Percentiles rank a stretch among this genome's conserved stretches.
Conservation (phyloP, 2,888 invertebrate genomes). For the Mesochorus sp. region DNA sequence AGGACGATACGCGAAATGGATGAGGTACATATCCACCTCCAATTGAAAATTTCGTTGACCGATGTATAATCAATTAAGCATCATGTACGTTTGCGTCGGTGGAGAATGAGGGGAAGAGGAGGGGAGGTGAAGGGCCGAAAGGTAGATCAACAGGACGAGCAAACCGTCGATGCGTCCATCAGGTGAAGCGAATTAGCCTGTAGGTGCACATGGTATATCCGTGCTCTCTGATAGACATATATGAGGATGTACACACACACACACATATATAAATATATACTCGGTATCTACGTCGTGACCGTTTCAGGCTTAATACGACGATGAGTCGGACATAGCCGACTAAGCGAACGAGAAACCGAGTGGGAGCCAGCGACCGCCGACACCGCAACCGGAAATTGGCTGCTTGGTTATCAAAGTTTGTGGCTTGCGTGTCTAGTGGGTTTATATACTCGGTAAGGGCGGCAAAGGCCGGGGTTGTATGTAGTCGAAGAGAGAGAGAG, state of each 20-base stretch:
- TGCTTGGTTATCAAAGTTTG: conserved; percentile 82
- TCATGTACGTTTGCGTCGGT: no score
- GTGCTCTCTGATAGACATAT: background rate
- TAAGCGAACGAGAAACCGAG: conserved; percentile 65
- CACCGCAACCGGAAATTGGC: conserved; percentile 82
- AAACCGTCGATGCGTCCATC: conserved; percentile 21
- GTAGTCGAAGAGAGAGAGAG: conserved; percentile 52
- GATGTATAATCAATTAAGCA: conserved; percentile 45
- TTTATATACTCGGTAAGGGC: conserved; percentile 48
- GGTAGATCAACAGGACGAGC: conserved; percentile 35
- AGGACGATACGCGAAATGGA: no score
- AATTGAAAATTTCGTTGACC: conserved; percentile 41
- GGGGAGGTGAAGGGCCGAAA: background rate
- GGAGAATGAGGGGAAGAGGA: no score
- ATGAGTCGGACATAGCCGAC: conserved; percentile 72
- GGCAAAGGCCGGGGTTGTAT: conserved; percentile 32
- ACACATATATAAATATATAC: conserved; percentile 42
- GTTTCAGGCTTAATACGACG: conserved; percentile 72
- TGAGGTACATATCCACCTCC: no score
- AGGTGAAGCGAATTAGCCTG: conserved; percentile 35
- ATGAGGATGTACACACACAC: background rate
- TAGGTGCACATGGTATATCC: background rate
- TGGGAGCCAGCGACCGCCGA: conserved; percentile 71
- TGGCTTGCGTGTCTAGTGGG: conserved; percentile 80
- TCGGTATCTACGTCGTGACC: conserved; percentile 53